phyloP scores from a whole-genome alignment of 1,140 invertebrate species.

The Episyrphus balteatus region DNA sequence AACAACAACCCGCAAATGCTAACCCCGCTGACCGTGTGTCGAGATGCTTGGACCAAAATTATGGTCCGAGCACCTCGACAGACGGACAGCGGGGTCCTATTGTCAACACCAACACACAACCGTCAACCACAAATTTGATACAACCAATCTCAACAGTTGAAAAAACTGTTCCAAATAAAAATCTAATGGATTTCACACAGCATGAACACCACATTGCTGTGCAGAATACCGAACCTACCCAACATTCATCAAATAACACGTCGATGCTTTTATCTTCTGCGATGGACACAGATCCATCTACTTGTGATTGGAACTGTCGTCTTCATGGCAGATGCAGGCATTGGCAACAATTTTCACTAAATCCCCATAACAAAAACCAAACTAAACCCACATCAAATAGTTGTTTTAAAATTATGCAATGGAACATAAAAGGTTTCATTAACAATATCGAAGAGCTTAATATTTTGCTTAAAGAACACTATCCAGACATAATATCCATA shows the following conservation, averaged over 20 bases:
- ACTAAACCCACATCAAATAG: background rate
- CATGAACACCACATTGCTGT: too few species aligned
- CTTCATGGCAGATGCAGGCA: background rate
- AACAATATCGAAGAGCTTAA: constrained; percentile 3
- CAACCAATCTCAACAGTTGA: too few species aligned
- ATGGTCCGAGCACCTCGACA: too few species aligned
- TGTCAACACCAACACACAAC: too few species aligned
- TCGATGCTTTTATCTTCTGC: background rate
- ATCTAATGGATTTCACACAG: too few species aligned
- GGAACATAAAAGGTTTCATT: constrained; percentile 4
- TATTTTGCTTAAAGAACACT: constrained; percentile 2
- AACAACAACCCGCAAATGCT: too few species aligned
- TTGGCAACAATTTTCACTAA: background rate
- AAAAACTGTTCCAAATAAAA: too few species aligned
- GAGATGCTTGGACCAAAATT: too few species aligned
- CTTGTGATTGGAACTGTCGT: background rate
- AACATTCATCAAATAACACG: background rate
- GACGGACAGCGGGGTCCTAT: too few species aligned
- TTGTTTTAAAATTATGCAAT: constrained; percentile 1
- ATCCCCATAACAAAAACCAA: background rate
- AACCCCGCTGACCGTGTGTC: too few species aligned
- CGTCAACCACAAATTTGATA: too few species aligned
- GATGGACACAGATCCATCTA: background rate
- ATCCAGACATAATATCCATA: background rate
- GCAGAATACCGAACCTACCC: background rate